Percentiles rank a stretch among this genome's conserved stretches.
These are phyloP conservation scores for Odontesthes bonariensis DNA, from an alignment of 2,113 vertebrate genomes.

Conservation along the genomic window DNA sequence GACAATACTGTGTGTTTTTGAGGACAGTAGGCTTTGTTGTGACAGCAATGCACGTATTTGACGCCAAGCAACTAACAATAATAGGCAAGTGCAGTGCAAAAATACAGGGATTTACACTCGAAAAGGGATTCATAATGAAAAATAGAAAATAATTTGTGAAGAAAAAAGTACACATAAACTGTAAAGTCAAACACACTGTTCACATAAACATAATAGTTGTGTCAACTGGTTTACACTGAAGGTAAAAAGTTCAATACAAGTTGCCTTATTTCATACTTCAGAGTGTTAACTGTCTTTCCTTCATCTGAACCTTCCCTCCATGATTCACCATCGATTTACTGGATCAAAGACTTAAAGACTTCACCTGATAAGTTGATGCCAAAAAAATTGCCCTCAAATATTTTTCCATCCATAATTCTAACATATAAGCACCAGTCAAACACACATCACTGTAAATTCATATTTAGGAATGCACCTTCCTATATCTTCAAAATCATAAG, in stretches of 20 bases:
- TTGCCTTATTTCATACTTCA: slow-evolving; percentile 26
- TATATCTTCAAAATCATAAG: too few species aligned
- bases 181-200: slow-evolving; percentile 6
- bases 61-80: slow-evolving; percentile 32
- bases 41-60: slow-evolving; percentile 43
- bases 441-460: neutral
- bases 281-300: slow-evolving; percentile 29
- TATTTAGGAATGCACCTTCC: slow-evolving; percentile 8
- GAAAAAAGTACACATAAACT: neutral
- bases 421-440: neutral
- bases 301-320: slow-evolving; percentile 31
- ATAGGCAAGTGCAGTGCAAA: slow-evolving; percentile 17
- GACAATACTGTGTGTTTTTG: slow-evolving; percentile 51
- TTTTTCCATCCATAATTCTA: neutral
- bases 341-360: slow-evolving; percentile 36
- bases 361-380: slow-evolving; percentile 13
- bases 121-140: neutral
- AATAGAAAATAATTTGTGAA: neutral
- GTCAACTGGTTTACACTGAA: neutral
- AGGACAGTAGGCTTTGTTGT: slow-evolving; percentile 61
- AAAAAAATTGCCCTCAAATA: slow-evolving; percentile 3
- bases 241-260: slow-evolving; percentile 32
- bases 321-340: slow-evolving; percentile 32
- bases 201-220: neutral
- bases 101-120: neutral